Evolutionary conservation across 2,888 invertebrate species (phyloP).

Genomic region (Tribolium freemani): DNA sequence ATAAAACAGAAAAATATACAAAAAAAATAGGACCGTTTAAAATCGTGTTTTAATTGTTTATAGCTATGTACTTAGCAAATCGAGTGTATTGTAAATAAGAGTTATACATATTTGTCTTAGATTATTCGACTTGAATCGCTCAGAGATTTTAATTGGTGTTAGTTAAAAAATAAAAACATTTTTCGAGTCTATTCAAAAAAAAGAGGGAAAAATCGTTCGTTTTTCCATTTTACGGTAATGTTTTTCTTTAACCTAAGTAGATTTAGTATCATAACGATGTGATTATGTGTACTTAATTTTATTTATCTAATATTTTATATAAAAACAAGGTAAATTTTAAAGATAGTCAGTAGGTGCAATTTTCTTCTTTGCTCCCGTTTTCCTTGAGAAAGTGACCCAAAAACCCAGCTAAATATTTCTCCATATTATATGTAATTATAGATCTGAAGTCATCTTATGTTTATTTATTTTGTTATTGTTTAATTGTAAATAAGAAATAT

Average conservation of each 20-base stretch:
- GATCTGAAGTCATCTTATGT: conserved; percentile 61
- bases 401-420: conserved; percentile 22
- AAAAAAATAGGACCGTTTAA: conserved; percentile 47
- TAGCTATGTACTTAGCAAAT: conserved; percentile 59
- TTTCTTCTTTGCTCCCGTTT: conserved; percentile 41
- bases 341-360: conserved; percentile 51
- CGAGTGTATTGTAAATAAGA: conserved; percentile 60
- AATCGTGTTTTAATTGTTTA: conserved; percentile 61
- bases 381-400: conserved; percentile 11
- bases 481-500: conserved; percentile 66
- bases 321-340: conserved; percentile 47
- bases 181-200: conserved; percentile 49
- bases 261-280: conserved; percentile 38
- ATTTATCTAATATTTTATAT: conserved; percentile 44
- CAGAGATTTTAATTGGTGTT: conserved; percentile 61
- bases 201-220: conserved; percentile 20
- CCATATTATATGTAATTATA: conserved; percentile 43
- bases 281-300: conserved; percentile 46
- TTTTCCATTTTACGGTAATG: conserved; percentile 29
- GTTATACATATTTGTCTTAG: conserved; percentile 59
- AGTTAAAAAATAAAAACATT: conserved; percentile 48
- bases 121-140: conserved; percentile 56
- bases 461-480: conserved; percentile 65
- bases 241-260: conserved; percentile 38
- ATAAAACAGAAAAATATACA: conserved; percentile 49